These are phyloP conservation scores for Araneus ventricosus DNA, from an alignment of 1,140 invertebrate genomes.

Conservation along the genomic window DNA sequence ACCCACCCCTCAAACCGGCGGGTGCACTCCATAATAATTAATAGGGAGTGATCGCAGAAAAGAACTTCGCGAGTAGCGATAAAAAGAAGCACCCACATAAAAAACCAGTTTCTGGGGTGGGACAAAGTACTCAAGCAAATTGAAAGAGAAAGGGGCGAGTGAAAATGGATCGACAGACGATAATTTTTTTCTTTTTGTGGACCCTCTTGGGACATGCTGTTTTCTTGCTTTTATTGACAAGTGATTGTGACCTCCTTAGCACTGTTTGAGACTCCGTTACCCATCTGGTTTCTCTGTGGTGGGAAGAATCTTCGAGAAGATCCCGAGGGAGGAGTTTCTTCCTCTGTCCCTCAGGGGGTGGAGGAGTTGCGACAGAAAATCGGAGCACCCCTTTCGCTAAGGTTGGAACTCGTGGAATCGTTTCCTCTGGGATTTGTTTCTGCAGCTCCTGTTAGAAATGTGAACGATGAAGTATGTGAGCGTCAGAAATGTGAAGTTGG, in stretches of 20 bases:
- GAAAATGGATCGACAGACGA: conserved; percentile 16
- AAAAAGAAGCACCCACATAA: neutral
- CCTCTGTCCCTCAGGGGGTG: neutral
- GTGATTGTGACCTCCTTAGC: conserved; percentile 2
- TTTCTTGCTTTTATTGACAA: conserved; percentile 12
- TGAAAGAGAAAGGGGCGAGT: conserved; percentile 1
- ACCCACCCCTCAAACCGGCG: neutral
- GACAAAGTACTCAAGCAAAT: neutral
- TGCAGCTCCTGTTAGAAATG: too few species aligned
- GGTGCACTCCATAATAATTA: neutral
- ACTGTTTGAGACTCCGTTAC: neutral
- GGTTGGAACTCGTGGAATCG: neutral
- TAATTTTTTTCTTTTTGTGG: neutral
- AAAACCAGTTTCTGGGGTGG: neutral
- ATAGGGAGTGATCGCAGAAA: neutral
- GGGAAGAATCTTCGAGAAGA: too few species aligned
- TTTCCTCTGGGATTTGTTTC: neutral
- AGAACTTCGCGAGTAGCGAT: too few species aligned
- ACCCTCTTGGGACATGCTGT: neutral
- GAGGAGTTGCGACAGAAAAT: neutral
- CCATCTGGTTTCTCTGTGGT: neutral
- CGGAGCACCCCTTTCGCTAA: neutral
- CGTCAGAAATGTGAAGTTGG: too few species aligned
- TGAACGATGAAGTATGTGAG: too few species aligned
- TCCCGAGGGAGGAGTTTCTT: neutral